Evolutionary conservation across 2,797 vertebrate species (phyloP), one percentile per base, ranked within the genome.

Genomic region (Pangasius sanitwongsei): DNA sequence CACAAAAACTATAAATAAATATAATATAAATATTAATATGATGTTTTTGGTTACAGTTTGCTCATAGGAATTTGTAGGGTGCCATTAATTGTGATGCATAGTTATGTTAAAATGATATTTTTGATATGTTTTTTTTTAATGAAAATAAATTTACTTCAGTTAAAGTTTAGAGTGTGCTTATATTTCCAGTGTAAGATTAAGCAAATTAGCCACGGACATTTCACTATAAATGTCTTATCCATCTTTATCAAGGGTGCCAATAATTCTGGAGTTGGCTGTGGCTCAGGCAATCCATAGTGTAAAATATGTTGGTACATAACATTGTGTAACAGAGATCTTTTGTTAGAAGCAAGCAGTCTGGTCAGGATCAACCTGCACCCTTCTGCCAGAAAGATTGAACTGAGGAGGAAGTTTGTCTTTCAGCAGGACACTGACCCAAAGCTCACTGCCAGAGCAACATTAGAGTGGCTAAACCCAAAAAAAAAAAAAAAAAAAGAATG

Each of bases 351-450:
- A 57, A 80, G 77, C 20, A 41, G n/a, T 41, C 80, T 89, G 80
- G 20, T 82, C 34, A 82, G 34, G 80, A 61, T 82, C 80, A 84
- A 84, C 82, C 82, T 65, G 82, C 59, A 65, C 41, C 23, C 3
- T 84, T 84, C 41, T 84, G 82, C 25, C 83, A 85, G 53, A 7
- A 83, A 65, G 57, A 83, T 65, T 83, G 83, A 85, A 18, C 44
- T 69, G 44, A 69, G 65, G 44, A 85, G 83, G 63, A 85, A 69
- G 83, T 83, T 83, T 83, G 81, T 69, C 83, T 67, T 85, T 85
- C 48, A 84, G 61, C 82, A 67, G 61, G 63, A 84, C 41, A 53
- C 57, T 16, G 57, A 48, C 59, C 37, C 23, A 69, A 53, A 85
- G n/a, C 44, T 67, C 61, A 31, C 28, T 69, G 83, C 63, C 83